Percentiles rank a stretch among this genome's conserved stretches.
Evolutionary conservation across 2,888 invertebrate genomes (phyloP).

Genomic region (Nephrotoma appendiculata): DNA sequence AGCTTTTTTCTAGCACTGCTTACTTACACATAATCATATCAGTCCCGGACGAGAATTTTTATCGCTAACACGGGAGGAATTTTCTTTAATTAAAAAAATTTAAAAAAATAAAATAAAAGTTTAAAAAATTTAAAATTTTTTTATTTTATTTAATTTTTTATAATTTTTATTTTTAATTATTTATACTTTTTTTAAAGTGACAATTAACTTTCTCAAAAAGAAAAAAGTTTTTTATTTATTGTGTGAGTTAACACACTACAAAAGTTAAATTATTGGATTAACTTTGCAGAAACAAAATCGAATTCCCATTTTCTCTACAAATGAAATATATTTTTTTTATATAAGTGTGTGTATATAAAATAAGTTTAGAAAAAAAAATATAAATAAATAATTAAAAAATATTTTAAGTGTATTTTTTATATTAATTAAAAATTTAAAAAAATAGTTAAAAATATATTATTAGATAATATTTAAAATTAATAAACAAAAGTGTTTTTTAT

Average conservation of each 20-base stretch:
- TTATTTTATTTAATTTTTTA: neutral
- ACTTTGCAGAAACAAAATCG: neutral
- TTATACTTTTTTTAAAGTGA: neutral
- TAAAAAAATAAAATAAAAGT: neutral
- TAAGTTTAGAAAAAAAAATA: neutral
- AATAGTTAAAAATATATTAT: neutral
- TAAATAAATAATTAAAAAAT: neutral
- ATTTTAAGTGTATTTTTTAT: neutral
- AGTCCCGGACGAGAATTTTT: constrained; percentile 31
- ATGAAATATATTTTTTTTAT: neutral
- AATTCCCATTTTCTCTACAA: neutral
- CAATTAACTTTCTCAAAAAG: neutral
- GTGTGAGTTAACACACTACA: neutral
- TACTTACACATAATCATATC: constrained; percentile 10
- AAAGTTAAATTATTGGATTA: neutral
- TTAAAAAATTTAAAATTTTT: neutral
- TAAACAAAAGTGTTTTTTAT: neutral
- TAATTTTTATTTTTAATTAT: neutral
- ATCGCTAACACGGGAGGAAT: constrained; percentile 16
- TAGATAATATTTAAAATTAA: neutral
- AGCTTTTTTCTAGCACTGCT: neutral
- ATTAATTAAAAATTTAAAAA: neutral
- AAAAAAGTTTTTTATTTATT: neutral
- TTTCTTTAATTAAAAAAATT: neutral
- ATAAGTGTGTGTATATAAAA: neutral